These are phyloP conservation scores for Xenopus laevis DNA, from an alignment of 2,113 vertebrate species.

Conservation along the genomic window DNA sequence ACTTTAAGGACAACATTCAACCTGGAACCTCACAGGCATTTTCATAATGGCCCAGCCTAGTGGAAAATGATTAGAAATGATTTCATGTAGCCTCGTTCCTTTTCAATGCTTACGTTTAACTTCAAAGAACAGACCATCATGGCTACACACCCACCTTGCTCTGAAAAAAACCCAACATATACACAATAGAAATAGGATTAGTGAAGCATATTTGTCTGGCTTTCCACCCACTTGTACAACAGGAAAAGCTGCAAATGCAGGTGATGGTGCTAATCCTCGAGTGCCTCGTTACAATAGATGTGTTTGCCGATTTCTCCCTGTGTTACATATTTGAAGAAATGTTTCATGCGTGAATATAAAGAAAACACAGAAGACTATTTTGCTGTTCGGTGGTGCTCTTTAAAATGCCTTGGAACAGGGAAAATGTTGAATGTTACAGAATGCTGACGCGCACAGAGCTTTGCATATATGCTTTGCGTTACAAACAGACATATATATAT, in stretches of 20 bases:
- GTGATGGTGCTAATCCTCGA: conserved; percentile 3
- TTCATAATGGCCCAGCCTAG: too few relatives aligned
- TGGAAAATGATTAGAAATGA: too few relatives aligned
- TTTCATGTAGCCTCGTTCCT: too few relatives aligned
- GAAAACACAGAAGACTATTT: background rate
- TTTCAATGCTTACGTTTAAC: too few relatives aligned
- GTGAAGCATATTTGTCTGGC: background rate
- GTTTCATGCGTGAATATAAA: conserved; percentile 11
- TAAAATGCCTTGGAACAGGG: background rate
- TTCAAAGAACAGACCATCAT: background rate
- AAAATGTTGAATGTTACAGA: background rate
- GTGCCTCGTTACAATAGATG: conserved; percentile 1
- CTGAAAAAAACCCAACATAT: background rate
- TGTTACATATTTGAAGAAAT: background rate
- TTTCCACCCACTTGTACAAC: conserved; percentile 12
- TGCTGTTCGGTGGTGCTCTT: background rate
- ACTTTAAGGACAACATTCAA: too few relatives aligned
- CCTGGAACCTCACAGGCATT: too few relatives aligned
- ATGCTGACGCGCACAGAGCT: too few relatives aligned
- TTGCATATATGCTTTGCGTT: too few relatives aligned
- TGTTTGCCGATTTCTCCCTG: background rate
- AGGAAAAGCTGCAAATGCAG: conserved; percentile 23
- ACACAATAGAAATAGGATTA: conserved; percentile 3
- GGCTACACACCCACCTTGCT: background rate
- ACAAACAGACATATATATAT: too few relatives aligned